Base-by-base conservation (phyloP, 2,888 invertebrate genomes). In the Nemotelus pantherinus region DNA sequence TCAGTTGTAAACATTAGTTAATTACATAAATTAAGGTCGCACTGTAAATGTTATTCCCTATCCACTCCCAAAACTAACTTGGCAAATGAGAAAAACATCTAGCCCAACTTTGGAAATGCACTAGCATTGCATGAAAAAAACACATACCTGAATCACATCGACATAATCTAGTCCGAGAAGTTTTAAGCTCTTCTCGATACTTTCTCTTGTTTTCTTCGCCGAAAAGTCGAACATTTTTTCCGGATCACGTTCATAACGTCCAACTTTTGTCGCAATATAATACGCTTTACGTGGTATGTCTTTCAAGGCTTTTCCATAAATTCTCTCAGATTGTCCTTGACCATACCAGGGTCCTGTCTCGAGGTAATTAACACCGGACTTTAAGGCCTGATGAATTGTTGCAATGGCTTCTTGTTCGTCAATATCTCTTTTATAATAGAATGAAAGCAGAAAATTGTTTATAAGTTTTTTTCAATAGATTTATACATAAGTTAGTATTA, bases 311-410 rank as follows among this genome's bases (percentile, higher is more conserved):
- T 94, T 92, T 80, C 97, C 98, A 43, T 97, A 87, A 9, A 93
- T 89, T 80, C 89, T 89, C 87, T 98, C 97, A 0, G 97, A 94
- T 79, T 89, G 90, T 0, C 97, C 95, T 84, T 95, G 93, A 0
- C 98, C 98, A 84, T 98, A 98, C 92, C 93, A 98, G 0, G 96
- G 96, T 0, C 94, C 94, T 0, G 96, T 97, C 85, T 98, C 98
- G 78, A 98, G 91, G 83, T 95, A 96, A 88, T 98, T 98, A 39
- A 98, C 90, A 4, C 97, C 98, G 57, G 88, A 89, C 83, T 91
- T 92, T 2, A 98, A 85, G 0, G 94, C 93, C 81, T 91, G 88
- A 74, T 89, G 89, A 55, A 98, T 89, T 0, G 95, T 90, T 77
- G 89, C 87, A 74, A 93, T 89, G 57, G 92, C 92, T 81, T 92